Evolutionary conservation across 1,140 invertebrate genomes (phyloP).

Genomic region (Whitmania pigra): DNA sequence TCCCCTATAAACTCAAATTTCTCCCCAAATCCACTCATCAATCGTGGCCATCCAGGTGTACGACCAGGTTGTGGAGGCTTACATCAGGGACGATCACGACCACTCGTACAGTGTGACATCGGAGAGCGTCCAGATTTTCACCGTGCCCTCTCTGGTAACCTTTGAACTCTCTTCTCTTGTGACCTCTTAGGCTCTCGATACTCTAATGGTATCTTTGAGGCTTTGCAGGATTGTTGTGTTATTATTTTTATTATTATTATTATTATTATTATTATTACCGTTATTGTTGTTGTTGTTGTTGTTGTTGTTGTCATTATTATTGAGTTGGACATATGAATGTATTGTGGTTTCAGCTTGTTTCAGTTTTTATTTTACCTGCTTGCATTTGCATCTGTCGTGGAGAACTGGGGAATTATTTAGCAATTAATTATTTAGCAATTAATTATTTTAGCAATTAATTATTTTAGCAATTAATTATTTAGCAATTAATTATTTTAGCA

Average conservation of each 20-base stretch:
- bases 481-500: too few relatives aligned
- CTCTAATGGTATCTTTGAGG: slow-evolving; percentile 60
- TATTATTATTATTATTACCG: neutral
- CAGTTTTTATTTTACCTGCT: too few relatives aligned
- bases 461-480: too few relatives aligned
- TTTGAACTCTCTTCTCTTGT: neutral
- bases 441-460: too few relatives aligned
- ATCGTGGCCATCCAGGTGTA: slow-evolving; percentile 30
- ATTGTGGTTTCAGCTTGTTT: neutral
- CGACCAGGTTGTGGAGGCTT: slow-evolving; percentile 74
- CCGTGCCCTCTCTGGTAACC: slow-evolving; percentile 70
- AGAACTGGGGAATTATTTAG: too few relatives aligned
- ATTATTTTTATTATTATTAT: neutral
- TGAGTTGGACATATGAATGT: neutral
- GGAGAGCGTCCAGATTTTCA: slow-evolving; percentile 87
- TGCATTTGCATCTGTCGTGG: too few relatives aligned
- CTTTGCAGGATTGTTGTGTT: neutral
- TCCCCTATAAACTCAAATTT: neutral
- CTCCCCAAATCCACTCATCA: neutral
- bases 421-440: too few relatives aligned
- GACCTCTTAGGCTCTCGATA: slow-evolving; percentile 77
- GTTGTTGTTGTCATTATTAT: neutral
- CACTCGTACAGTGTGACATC: slow-evolving; percentile 90
- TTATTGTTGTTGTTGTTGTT: neutral
- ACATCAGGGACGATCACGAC: slow-evolving; percentile 92